Evolutionary conservation across 2,888 invertebrate species (phyloP), one percentile per base, ranked within the genome.

Genomic region (Cotesia congregata): DNA sequence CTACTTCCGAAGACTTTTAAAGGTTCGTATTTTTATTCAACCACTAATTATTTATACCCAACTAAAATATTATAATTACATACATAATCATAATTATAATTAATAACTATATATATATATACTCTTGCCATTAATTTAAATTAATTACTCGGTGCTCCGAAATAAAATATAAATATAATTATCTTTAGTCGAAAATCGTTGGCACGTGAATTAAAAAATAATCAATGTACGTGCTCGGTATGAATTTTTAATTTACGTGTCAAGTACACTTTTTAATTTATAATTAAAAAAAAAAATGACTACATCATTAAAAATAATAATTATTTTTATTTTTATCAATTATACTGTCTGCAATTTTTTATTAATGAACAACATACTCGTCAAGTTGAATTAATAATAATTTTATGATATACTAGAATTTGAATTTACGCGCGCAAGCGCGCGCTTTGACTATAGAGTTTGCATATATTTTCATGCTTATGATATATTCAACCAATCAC

Each of bases 1-100:
- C 67, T 97, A 97, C 90, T 97, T 97, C 91, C 93, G 96, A 86
- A 93, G 94, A 88, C 91, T 97, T 85, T 92, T 97, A 86, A 96
- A 96, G 91, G 91, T 91, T 83, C 83, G 86, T 78, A 59, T 6
- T 9, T 65, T 50, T n/a, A 62, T 61, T 60, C 67, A 62, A 64
- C n/a, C 39, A n/a, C n/a, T 76, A 12, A 17, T 17, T 15, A 50
- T 7, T 40, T 71, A 5, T 30, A 30, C 30, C 30, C 30, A 0
- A 30, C 3, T 30, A 2, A 30, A 30, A 30, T 30, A 30, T 30
- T 30, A 30, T 30, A 30, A 30, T 30, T 30, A 30, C 30, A 30
- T 30, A 0, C 30, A 30, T 30, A 30, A 30, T 30, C 30, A 30
- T 30, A 30, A 30, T 30, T 30, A 30, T 30, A 30, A 30, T 30